Base-by-base conservation (phyloP, 2,797 vertebrate genomes). In the Paratrypauchen microcephalus region DNA sequence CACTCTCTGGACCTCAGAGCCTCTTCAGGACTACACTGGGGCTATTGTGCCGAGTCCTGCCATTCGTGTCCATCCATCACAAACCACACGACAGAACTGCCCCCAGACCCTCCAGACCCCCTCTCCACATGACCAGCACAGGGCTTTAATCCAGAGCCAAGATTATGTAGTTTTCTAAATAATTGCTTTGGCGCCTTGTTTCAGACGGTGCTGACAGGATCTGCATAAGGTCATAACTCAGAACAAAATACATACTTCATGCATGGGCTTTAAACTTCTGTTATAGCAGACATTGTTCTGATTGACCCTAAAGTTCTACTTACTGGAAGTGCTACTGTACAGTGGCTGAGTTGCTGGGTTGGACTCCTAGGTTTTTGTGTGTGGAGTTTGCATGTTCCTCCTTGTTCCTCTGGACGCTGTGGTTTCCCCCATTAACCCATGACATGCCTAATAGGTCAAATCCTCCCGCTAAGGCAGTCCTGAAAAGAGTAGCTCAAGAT, bases 1-100 rank as follows among this genome's bases (percentile, higher is more conserved):
- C 81, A 82, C 88, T 85, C 70, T 68, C 87, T 76, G 72, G 24
- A 83, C 83, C 86, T 57, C 8, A 57, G 55, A 57, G 23, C 87
- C 69, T 56, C 87, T 68, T 54, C 74, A 85, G 66, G 88, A 92
- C 90, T 90, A 94, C 93, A 86, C 57, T 59, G 84, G 76, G 61
- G 77, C 90, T 95, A 97, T 99, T 99, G 97, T 99, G 91, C 86
- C 93, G 87, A 57, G 71, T n/a, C 83, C 87, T 77, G 88, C 95
- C 97, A 98, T 95, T 95, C 95, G 96, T 91, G 94, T 67, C 87
- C 78, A 97, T 97, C 96, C 96, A 94, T 99, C 97, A 99, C 89
- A 77, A 90, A 76, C 85, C 85, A 96, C 95, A 93, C 95, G 97
- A 98, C 97, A 99, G 95, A 70, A 73, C 84, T 79, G 77, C 72